These are phyloP conservation scores for Gavialis gangeticus DNA, from an alignment of 2,113 vertebrate genomes.

Conservation along the genomic window DNA sequence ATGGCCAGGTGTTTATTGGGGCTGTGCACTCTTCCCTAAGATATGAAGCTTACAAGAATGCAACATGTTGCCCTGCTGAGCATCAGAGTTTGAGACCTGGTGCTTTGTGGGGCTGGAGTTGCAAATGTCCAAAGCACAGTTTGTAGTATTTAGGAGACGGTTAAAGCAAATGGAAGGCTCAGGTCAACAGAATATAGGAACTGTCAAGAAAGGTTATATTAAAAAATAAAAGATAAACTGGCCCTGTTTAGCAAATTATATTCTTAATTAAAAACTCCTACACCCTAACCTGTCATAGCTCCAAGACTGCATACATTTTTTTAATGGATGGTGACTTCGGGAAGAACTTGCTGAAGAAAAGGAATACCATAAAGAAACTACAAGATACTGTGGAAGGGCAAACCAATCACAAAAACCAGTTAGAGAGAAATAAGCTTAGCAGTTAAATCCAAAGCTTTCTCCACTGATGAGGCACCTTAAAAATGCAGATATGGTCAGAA, in stretches of 20 bases:
- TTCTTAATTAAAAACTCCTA: neutral
- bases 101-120: neutral
- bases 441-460: neutral
- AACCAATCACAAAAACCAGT: neutral
- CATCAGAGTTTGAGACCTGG: neutral
- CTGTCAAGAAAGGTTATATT: neutral
- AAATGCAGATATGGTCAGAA: neutral
- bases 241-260: neutral
- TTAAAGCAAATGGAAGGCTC: neutral
- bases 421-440: fast-evolving
- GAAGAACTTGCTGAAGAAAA: neutral
- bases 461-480: neutral
- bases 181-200: neutral
- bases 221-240: neutral
- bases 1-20: neutral
- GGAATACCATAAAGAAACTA: neutral
- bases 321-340: neutral
- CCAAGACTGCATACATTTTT: neutral
- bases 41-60: neutral
- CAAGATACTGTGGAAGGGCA: fast-evolving
- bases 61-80: neutral
- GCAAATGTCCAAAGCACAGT: neutral
- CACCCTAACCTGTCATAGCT: neutral
- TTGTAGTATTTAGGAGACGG: too few relatives aligned
- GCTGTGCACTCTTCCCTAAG: neutral